Evolutionary conservation across 2,113 vertebrate species (phyloP).

Genomic region (Bostrychus sinensis): DNA sequence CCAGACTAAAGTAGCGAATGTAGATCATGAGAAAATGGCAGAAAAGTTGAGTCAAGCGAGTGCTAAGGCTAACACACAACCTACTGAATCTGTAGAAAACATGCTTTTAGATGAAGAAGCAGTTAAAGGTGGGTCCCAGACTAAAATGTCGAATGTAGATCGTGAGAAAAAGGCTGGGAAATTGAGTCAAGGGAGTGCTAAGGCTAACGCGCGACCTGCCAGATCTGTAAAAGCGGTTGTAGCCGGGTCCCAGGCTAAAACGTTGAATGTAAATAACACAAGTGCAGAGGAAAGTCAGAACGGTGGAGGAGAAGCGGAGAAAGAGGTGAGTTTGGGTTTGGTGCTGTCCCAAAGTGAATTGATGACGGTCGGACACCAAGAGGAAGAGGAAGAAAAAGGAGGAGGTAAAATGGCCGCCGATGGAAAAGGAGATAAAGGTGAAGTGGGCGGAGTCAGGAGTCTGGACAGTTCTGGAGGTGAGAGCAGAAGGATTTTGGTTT

Average conservation of each 20-base stretch:
- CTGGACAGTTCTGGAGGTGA: slow-evolving; percentile 89
- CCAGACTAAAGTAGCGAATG: neutral
- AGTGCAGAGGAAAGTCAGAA: neutral
- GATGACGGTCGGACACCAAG: slow-evolving; percentile 61
- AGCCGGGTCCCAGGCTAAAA: neutral
- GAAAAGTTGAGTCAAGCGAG: neutral
- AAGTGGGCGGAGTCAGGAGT: slow-evolving; percentile 61
- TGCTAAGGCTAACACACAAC: neutral
- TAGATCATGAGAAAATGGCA: neutral
- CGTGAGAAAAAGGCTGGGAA: neutral
- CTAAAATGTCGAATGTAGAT: neutral
- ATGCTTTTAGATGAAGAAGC: no score
- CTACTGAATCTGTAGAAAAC: neutral
- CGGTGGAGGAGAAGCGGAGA: neutral
- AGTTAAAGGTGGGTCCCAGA: no score
- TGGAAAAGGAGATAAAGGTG: neutral
- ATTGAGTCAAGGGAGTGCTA: neutral
- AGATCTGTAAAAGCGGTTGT: neutral
- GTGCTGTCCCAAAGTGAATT: slow-evolving; percentile 74
- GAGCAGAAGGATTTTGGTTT: slow-evolving; percentile 20
- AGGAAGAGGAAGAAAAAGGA: neutral
- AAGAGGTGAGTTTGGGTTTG: slow-evolving; percentile 47
- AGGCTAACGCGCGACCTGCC: neutral
- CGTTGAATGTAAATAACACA: neutral
- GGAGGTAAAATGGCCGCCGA: neutral